Evolutionary conservation across 2,888 invertebrate genomes (phyloP).

Genomic region (Pomacea canaliculata): DNA sequence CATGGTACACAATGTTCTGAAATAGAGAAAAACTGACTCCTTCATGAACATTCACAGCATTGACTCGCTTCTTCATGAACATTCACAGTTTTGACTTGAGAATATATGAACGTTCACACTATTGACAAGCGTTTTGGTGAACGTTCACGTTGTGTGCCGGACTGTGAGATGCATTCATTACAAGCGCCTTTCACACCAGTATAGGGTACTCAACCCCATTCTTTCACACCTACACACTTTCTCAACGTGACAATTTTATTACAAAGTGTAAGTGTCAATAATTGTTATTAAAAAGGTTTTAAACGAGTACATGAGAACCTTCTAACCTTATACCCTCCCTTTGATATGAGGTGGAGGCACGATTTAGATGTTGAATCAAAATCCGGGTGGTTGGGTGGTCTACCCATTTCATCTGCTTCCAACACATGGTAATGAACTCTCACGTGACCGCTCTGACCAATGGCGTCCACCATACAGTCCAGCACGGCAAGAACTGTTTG

Average conservation of each 20-base stretch:
- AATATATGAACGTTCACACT: background rate
- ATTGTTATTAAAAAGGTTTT: too few species aligned
- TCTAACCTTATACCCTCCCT: slow-evolving; percentile 53
- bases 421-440: slow-evolving; percentile 54
- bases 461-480: slow-evolving; percentile 57
- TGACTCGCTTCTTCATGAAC: background rate
- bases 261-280: too few species aligned
- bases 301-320: too few species aligned
- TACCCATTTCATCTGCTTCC: slow-evolving; percentile 53
- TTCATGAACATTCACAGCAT: background rate
- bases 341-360: slow-evolving; percentile 55
- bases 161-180: too few species aligned
- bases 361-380: slow-evolving; percentile 51
- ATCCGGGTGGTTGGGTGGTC: slow-evolving; percentile 45
- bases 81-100: background rate
- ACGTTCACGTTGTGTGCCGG: too few species aligned
- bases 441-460: slow-evolving; percentile 43
- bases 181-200: too few species aligned
- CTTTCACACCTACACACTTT: too few species aligned
- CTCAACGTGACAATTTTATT: too few species aligned
- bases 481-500: slow-evolving; percentile 52
- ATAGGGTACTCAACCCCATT: too few species aligned
- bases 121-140: background rate
- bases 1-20: slow-evolving; percentile 55
- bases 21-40: background rate